Base-by-base conservation (phyloP, 2,888 invertebrate genomes). In the Philhelius pedissequus region DNA sequence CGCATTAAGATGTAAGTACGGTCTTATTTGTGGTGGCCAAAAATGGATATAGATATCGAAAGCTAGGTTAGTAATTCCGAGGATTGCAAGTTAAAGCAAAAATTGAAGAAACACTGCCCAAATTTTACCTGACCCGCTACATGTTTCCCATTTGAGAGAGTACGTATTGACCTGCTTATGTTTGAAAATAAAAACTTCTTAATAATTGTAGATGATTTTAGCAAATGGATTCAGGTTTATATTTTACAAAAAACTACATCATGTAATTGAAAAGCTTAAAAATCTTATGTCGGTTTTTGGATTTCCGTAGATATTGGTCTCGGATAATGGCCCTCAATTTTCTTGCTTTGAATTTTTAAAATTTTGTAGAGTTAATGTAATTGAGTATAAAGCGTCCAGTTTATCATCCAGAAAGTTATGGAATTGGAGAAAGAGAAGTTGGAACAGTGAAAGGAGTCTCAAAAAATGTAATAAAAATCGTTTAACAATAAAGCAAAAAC, bases 161-260 rank as follows among this genome's bases (percentile, higher is more conserved):
- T 74, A 40, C 64, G 56, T 50, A 48, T 73, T 11, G 76, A 80
- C 35, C 32, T 80, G n/a, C 73, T 76, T n/a, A n/a, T 38, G n/a
- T 76, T 71, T 15, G 25, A 76, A 20, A 45, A 50, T 4, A 40
- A 30, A 11, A 60, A 76, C 18, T 62, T 68, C 25, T 76, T 79
- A 38, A 75, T 84, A 60, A 7, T 79, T 30, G 30, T 30, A 0
- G 75, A 84, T 45, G 79, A 76, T 52, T 84, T 58, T 68, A 64
- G 60, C 9, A 80, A 76, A 40, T 79, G 68, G 79, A 78, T 84
- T n/a, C n/a, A 66, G 22, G 22, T 76, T 13, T 48, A 68, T 20
- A 50, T 69, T 52, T 40, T 73, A 25, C 27, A 40, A 22, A 76
- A 68, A 60, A 76, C 66, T 25, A 52, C 50, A n/a, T n/a, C n/a